Percentiles rank a stretch among this genome's conserved stretches.
phyloP scores from a whole-genome alignment of 1,140 invertebrate genomes.

The Nebria ingens region DNA sequence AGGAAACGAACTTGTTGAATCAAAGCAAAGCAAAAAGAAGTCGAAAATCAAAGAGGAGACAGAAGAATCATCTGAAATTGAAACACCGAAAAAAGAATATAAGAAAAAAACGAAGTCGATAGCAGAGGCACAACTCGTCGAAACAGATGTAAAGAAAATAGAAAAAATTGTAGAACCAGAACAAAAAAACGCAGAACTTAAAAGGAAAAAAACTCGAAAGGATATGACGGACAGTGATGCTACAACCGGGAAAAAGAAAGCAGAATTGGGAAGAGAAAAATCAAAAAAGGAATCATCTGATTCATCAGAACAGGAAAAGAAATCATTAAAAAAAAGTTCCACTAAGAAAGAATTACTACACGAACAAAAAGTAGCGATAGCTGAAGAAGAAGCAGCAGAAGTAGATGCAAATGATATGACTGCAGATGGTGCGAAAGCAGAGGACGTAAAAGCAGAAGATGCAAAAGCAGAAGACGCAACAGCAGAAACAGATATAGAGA shows the following conservation, averaged over 20 bases:
- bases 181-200: too few species aligned
- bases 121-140: too few species aligned
- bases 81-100: not conserved
- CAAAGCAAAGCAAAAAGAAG: too few species aligned
- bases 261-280: constrained; percentile 24
- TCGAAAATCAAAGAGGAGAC: not conserved
- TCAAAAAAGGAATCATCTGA: constrained; percentile 17
- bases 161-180: too few species aligned
- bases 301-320: constrained; percentile 17
- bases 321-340: constrained; percentile 13
- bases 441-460: constrained; percentile 3
- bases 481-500: constrained; percentile 7
- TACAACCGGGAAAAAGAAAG: too few species aligned
- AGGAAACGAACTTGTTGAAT: too few species aligned
- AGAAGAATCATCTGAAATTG: not conserved
- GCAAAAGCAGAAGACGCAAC: constrained; percentile 13
- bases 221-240: too few species aligned
- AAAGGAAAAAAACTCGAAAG: too few species aligned
- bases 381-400: constrained; percentile 13
- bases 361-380: constrained; percentile 12
- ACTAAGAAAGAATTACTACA: constrained; percentile 4
- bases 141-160: too few species aligned
- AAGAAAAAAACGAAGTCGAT: not conserved
- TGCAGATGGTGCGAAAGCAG: not conserved
- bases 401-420: constrained; percentile 12